phyloP scores from a whole-genome alignment of 2,888 invertebrate species.

The Labia minor region DNA sequence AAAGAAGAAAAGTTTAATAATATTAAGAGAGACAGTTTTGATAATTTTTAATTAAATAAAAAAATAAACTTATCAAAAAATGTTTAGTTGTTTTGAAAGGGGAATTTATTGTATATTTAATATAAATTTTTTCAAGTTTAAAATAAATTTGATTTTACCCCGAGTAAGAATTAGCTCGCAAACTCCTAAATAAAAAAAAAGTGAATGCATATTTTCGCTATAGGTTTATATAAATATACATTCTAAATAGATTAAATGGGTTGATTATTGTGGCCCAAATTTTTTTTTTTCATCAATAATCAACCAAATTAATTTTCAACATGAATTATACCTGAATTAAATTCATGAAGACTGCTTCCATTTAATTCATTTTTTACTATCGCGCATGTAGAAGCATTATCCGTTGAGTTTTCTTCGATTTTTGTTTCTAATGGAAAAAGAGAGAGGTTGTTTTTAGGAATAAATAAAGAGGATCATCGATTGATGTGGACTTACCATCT shows the following conservation, averaged over 20 bases:
- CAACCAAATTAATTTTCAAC: neutral
- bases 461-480: conserved; percentile 2
- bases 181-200: too few species aligned
- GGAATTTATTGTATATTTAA: too few species aligned
- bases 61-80: too few species aligned
- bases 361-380: conserved; percentile 29
- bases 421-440: conserved; percentile 26
- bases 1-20: too few species aligned
- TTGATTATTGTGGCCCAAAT: neutral
- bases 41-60: too few species aligned
- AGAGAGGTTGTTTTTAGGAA: too few species aligned
- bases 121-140: too few species aligned
- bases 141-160: too few species aligned
- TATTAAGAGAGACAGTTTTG: too few species aligned
- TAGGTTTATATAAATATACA: neutral
- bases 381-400: conserved; percentile 27
- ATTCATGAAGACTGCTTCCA: conserved; percentile 28
- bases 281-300: neutral
- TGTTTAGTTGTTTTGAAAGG: too few species aligned
- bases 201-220: neutral
- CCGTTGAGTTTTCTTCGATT: conserved; percentile 26
- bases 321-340: conserved; percentile 27
- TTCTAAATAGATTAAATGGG: neutral
- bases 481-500: conserved; percentile 20
- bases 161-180: too few species aligned